Evolutionary conservation across 1,140 invertebrate species (phyloP).

Genomic region (Drosophila burlai): DNA sequence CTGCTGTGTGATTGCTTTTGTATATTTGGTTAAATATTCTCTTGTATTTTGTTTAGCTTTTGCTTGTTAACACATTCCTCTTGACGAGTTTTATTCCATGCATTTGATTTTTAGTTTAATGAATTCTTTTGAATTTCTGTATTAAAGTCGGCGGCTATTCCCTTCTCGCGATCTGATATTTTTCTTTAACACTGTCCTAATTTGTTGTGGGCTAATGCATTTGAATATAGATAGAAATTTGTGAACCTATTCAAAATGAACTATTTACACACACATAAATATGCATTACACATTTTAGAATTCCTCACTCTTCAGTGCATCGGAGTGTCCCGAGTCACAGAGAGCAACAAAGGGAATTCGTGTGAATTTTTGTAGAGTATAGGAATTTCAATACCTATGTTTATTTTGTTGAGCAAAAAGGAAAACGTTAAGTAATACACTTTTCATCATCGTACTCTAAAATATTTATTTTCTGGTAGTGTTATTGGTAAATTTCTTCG

Average conservation of each 20-base stretch:
- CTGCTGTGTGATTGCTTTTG: slow-evolving; percentile 50
- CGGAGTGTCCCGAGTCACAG: slow-evolving; percentile 1
- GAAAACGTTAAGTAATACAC: slow-evolving; percentile 36
- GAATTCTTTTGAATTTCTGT: slow-evolving; percentile 35
- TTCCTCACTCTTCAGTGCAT: slow-evolving; percentile 8
- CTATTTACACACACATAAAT: slow-evolving; percentile 76
- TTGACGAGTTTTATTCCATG: slow-evolving; percentile 81
- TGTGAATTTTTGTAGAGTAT: slow-evolving; percentile 25
- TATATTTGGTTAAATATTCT: slow-evolving; percentile 65
- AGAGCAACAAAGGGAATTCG: slow-evolving; percentile 34
- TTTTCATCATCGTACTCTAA: slow-evolving; percentile 55
- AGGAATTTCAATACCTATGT: slow-evolving; percentile 16
- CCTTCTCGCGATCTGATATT: slow-evolving; percentile 36
- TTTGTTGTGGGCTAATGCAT: slow-evolving; percentile 40
- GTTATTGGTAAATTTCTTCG: slow-evolving; percentile 40
- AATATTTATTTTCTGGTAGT: slow-evolving; percentile 68
- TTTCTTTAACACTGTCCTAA: slow-evolving; percentile 48
- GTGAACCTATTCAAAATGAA: slow-evolving; percentile 64
- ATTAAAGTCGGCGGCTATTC: slow-evolving; percentile 31
- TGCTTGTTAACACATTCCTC: slow-evolving; percentile 81
- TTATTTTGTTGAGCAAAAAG: slow-evolving; percentile 42
- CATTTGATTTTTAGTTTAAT: slow-evolving; percentile 61
- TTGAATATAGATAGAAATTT: slow-evolving; percentile 58
- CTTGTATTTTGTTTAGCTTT: slow-evolving; percentile 61
- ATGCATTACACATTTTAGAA: slow-evolving; percentile 41